Conservation (phyloP, 2,797 vertebrate genomes). For the Danio albolineatus region DNA sequence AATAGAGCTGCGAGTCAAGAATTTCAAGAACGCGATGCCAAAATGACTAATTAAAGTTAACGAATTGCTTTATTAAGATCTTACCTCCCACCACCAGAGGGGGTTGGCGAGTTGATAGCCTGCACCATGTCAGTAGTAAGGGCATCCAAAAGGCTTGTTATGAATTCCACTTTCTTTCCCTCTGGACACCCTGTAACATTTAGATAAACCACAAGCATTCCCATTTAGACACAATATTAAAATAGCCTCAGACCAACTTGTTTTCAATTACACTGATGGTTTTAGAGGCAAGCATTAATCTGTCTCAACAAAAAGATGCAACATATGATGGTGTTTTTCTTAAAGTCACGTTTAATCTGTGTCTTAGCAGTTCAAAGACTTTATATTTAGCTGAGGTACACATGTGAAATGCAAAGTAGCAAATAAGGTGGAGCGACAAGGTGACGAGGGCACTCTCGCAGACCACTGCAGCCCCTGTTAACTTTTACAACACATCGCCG, state of each 20-base stretch:
- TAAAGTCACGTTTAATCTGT: not conserved
- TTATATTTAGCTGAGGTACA: not conserved
- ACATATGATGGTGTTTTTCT: not conserved
- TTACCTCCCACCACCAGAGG: constrained; percentile 97
- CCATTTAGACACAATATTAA: not conserved
- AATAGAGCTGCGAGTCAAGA: not conserved
- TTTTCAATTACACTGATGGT: not conserved
- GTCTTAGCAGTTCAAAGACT: not conserved
- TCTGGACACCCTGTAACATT: constrained; percentile 91
- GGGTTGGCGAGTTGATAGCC: constrained; percentile 95
- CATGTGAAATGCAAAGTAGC: constrained; percentile 53
- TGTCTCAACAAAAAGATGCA: not conserved
- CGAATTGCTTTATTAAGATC: constrained; percentile 57
- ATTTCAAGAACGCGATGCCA: constrained; percentile 2
- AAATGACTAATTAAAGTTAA: not conserved
- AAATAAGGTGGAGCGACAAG: constrained; percentile 52
- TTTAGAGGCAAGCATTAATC: not conserved
- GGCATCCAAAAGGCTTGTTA: constrained; percentile 96
- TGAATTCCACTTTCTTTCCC: constrained; percentile 96
- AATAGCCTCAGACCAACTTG: not conserved
- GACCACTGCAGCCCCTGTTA: constrained; percentile 75
- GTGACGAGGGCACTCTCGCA: constrained; percentile 68
- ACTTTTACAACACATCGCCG: constrained; percentile 76
- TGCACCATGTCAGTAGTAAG: constrained; percentile 99
- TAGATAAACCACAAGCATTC: constrained; percentile 61